Evolutionary conservation across 2,113 vertebrate genomes (phyloP).

Genomic region (Cettia cetti): DNA sequence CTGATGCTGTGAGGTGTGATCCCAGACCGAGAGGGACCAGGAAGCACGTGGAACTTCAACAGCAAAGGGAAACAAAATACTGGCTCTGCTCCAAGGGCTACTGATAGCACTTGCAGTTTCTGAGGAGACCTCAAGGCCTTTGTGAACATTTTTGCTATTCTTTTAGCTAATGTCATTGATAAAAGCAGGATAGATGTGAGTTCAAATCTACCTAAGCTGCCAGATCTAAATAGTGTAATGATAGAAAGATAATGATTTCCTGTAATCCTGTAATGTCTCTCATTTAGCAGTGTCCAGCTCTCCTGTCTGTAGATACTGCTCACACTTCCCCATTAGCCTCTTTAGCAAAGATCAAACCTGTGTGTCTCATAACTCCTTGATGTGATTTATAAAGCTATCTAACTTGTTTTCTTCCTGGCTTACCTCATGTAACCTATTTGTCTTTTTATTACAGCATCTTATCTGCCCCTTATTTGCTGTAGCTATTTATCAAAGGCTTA

Average conservation of each 20-base stretch:
- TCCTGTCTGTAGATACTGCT: neutral
- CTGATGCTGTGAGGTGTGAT: neutral
- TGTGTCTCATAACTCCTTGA: neutral
- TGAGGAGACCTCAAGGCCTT: accelerated
- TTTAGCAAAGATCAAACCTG: neutral
- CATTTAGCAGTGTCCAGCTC: neutral
- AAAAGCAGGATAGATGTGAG: neutral
- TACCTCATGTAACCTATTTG: conserved; percentile 32
- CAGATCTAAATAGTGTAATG: neutral
- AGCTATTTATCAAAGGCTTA: conserved; percentile 32
- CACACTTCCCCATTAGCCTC: neutral
- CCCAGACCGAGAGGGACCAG: neutral
- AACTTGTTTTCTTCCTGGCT: conserved; percentile 8
- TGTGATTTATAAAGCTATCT: conserved; percentile 58
- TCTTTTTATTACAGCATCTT: conserved; percentile 50
- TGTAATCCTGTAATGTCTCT: neutral
- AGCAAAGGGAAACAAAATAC: neutral
- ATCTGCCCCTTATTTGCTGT: conserved; percentile 31
- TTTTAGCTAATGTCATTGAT: neutral
- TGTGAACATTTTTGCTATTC: neutral
- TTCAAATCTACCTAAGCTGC: neutral
- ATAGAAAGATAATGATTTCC: neutral
- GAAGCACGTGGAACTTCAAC: neutral
- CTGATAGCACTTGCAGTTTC: neutral
- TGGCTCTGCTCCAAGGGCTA: neutral